Percentiles rank a stretch among this genome's conserved stretches.
Conservation (phyloP, 2,888 invertebrate genomes). For the Rotaria macrura region DNA sequence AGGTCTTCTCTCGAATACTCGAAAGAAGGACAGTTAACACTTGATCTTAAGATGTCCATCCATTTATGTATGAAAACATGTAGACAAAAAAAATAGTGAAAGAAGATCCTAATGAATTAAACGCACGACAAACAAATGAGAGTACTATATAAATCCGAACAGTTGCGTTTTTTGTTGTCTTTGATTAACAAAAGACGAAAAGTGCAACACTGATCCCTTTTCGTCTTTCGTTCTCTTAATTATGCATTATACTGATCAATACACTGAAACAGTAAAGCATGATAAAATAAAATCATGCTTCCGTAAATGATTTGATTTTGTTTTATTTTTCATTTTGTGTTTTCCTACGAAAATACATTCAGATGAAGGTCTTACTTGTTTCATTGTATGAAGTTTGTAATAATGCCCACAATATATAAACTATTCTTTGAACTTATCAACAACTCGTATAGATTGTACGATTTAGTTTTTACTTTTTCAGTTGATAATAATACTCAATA, state of each 20-base stretch:
- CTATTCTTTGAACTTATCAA: no score
- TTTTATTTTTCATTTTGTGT: no score
- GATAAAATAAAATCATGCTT: neutral
- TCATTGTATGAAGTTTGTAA: no score
- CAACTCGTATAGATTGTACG: no score
- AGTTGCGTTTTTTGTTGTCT: constrained; percentile 11
- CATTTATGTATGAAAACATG: neutral
- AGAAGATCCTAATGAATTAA: neutral
- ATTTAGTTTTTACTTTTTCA: neutral
- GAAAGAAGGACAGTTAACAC: neutral
- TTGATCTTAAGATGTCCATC: neutral
- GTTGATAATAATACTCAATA: neutral
- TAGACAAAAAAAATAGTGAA: neutral
- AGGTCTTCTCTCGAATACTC: neutral
- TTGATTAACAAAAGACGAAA: neutral
- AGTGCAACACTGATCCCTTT: neutral
- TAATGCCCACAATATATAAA: no score
- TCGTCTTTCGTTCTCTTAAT: neutral
- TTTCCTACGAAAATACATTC: no score
- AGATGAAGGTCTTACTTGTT: no score
- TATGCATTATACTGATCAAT: constrained; percentile 9
- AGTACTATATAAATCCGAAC: neutral
- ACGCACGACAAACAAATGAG: neutral
- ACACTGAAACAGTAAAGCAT: neutral
- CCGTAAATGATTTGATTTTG: no score